A percentile compares a stretch with the other conserved stretches of the same genome.
phyloP scores from a whole-genome alignment of 2,113 vertebrate genomes.

The Bubo blakistoni region DNA sequence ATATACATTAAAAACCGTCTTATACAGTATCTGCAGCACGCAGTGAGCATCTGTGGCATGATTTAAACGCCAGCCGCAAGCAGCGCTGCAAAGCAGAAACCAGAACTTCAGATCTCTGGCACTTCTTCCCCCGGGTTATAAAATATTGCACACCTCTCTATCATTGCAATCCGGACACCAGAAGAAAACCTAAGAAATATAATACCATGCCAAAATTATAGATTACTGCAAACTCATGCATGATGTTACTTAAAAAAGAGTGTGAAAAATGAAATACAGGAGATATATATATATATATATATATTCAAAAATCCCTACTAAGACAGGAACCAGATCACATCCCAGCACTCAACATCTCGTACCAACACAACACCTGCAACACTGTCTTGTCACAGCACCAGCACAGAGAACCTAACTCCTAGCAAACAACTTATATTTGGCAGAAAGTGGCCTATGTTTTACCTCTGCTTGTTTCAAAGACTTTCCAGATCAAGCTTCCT shows the following conservation, averaged over 20 bases:
- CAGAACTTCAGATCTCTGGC: background rate
- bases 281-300: background rate
- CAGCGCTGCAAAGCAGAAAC: background rate
- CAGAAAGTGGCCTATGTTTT: background rate
- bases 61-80: background rate
- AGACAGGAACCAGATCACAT: background rate
- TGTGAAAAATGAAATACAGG: background rate
- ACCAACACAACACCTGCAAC: background rate
- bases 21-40: background rate
- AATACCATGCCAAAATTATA: background rate
- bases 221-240: background rate
- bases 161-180: background rate
- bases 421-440: rapidly evolving
- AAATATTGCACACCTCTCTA: background rate
- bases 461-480: background rate
- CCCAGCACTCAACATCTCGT: background rate
- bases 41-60: too few relatives aligned
- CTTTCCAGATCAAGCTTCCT: background rate
- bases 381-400: background rate
- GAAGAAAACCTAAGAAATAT: background rate
- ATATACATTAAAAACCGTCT: background rate
- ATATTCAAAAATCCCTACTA: background rate
- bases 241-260: background rate
- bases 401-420: background rate
- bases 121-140: background rate